phyloP scores from a whole-genome alignment of 2,888 invertebrate species.

The Lasioglossum figueresi region DNA sequence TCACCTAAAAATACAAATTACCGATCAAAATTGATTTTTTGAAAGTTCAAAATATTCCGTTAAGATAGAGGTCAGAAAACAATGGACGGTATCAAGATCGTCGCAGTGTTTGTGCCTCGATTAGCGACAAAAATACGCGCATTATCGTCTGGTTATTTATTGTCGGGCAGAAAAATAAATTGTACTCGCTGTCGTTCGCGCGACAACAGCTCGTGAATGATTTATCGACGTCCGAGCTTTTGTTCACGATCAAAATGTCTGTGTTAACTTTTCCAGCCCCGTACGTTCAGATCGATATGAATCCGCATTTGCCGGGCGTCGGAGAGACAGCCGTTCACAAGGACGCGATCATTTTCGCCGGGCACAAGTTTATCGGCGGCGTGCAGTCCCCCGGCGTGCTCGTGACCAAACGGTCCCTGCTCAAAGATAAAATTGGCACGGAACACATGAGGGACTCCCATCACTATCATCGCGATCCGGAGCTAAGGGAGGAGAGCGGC shows the following conservation, averaged over 20 bases:
- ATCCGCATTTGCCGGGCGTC: conserved; percentile 90
- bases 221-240: not conserved
- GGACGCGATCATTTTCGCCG: conserved; percentile 95
- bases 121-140: not conserved
- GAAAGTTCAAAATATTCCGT: not conserved
- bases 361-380: conserved; percentile 96
- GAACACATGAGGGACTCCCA: conserved; percentile 82
- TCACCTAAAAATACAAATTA: not conserved
- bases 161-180: not conserved
- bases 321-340: conserved; percentile 91
- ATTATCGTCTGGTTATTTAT: not conserved
- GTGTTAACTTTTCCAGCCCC: conserved; percentile 85
- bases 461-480: conserved; percentile 85
- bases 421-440: conserved; percentile 82
- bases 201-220: not conserved
- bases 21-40: not conserved
- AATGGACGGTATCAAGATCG: conserved; percentile 6
- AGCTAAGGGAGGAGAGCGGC: conserved; percentile 90
- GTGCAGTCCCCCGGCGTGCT: conserved; percentile 92
- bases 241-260: not conserved
- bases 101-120: conserved; percentile 24
- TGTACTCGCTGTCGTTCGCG: not conserved
- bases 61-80: not conserved
- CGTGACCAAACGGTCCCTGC: conserved; percentile 85
- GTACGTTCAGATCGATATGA: conserved; percentile 92